Evolutionary conservation across 2,888 invertebrate species (phyloP), one percentile per base, ranked within the genome.

Genomic region (Diaperis boleti): DNA sequence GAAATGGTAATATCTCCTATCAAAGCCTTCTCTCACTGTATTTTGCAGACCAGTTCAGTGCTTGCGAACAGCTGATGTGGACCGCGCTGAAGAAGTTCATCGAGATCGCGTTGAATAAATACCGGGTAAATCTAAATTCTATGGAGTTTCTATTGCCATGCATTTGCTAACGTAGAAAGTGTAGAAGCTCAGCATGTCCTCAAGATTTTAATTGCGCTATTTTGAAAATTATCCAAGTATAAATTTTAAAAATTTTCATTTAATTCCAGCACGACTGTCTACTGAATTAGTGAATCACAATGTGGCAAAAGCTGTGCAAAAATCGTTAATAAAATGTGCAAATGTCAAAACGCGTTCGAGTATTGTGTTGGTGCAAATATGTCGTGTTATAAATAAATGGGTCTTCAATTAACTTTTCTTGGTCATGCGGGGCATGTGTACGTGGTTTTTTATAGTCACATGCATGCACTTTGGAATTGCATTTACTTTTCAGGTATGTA

Each of bases 1-100:
- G 77, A 74, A 78, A 77, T 77, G 74, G 74, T 72, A 73, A 74
- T 71, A 74, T 74, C 76, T 73, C 72, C 73, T 72, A 74, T 74
- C 72, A 69, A 72, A 72, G 69, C 71, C 70, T 76, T 73, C 74
- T 70, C 70, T 71, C 59, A 37, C 67, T 69, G 70, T 61, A 72
- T 73, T 71, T 71, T 72, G 69, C 69, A 71, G 71, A 72, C 72
- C 73, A 76, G 75, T 76, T 70, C 69, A 68, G 70, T 70, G 69
- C 64, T 62, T 56, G 62, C 59, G 64, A 67, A 70, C 73, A 67
- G 67, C 69, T 68, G 69, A 67, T 67, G 68, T 61, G 69, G 70
- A 63, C 69, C 68, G 67, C 69, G 62, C 70, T 57, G 66, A 74
- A 71, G 69, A 75, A 69, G 64, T 71, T 54, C 66, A 39, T 66